Evolutionary conservation across 2,797 vertebrate genomes (phyloP).

Genomic region (Thunnus albacares): DNA sequence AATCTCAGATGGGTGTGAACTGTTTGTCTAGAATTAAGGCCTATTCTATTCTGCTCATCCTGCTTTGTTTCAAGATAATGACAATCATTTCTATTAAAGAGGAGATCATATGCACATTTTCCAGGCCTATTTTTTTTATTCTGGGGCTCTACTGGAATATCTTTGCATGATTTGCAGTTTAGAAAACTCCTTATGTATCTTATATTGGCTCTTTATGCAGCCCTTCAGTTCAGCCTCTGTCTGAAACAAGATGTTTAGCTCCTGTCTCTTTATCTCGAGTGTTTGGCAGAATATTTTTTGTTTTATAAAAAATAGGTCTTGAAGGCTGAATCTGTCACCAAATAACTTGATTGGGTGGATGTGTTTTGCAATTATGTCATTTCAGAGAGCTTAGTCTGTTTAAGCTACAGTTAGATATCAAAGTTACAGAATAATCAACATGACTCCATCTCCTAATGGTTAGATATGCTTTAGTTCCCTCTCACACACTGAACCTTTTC

Average conservation of each 20-base stretch:
- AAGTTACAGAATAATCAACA: conserved; percentile 33
- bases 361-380: background rate
- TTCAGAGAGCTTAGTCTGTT: conserved; percentile 1
- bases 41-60: background rate
- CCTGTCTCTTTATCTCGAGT: background rate
- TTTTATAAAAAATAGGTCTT: conserved; percentile 1
- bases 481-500: conserved; percentile 51
- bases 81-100: conserved; percentile 8
- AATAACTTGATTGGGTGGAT: background rate
- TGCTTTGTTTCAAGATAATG: conserved; percentile 13
- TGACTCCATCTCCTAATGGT: conserved; percentile 38
- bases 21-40: conserved; percentile 15
- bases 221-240: too few relatives aligned
- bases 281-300: conserved; percentile 11
- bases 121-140: background rate
- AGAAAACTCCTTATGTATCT: too few relatives aligned
- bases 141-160: background rate
- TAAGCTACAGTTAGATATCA: conserved; percentile 9
- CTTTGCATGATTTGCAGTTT: too few relatives aligned
- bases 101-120: too few relatives aligned
- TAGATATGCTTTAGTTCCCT: conserved; percentile 44
- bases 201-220: too few relatives aligned
- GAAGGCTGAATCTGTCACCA: background rate
- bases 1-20: background rate
- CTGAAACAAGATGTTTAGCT: background rate